Evolutionary conservation across 2,888 invertebrate species (phyloP).

Genomic region (Anthophora plumipes): DNA sequence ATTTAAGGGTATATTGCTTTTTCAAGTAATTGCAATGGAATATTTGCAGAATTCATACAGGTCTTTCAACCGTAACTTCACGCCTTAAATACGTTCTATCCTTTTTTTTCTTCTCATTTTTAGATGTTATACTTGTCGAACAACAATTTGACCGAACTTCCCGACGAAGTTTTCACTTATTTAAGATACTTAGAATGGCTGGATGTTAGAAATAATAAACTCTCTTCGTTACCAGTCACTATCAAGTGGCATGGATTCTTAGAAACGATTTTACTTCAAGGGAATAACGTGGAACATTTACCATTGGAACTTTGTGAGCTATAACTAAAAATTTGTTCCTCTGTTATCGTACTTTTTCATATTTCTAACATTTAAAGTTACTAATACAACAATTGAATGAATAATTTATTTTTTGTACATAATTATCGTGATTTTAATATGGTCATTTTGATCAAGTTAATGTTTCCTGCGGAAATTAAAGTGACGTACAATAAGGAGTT

Average conservation of each 20-base stretch:
- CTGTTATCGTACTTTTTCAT: not conserved
- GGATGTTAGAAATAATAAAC: slow-evolving; percentile 88
- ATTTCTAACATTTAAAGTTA: too few species aligned
- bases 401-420: not conserved
- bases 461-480: not conserved
- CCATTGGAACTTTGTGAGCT: slow-evolving; percentile 87
- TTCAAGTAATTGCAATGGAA: not conserved
- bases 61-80: not conserved
- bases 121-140: slow-evolving; percentile 86
- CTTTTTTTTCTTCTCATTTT: slow-evolving; percentile 8
- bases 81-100: not conserved
- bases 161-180: slow-evolving; percentile 87
- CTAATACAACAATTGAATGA: not conserved
- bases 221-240: slow-evolving; percentile 86
- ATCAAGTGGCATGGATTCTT: slow-evolving; percentile 87
- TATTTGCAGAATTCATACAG: not conserved
- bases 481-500: not conserved
- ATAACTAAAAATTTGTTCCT: not conserved
- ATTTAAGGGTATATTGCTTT: slow-evolving; percentile 67
- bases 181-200: slow-evolving; percentile 88
- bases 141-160: slow-evolving; percentile 86
- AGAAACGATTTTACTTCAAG: slow-evolving; percentile 88
- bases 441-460: not conserved
- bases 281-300: slow-evolving; percentile 87
- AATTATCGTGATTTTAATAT: not conserved